Evolutionary conservation across 2,113 vertebrate species (phyloP).

Genomic region (Actenoides hombroni): DNA sequence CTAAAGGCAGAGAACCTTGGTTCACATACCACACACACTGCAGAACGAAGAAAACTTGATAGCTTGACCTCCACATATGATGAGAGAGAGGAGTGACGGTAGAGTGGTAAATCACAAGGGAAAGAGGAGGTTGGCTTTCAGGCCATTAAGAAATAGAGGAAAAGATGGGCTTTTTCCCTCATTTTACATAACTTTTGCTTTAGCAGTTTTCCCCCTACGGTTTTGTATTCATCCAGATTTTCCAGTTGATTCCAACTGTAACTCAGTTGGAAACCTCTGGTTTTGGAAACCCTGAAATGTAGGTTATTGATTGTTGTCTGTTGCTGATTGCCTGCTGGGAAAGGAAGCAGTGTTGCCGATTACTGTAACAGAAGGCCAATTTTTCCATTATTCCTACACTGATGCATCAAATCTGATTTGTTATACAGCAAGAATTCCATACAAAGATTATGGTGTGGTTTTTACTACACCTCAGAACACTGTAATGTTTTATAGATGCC

Average conservation of each 20-base stretch:
- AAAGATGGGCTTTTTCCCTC: not conserved
- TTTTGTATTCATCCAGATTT: conserved; percentile 6
- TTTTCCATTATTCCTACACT: not conserved
- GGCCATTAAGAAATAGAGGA: not conserved
- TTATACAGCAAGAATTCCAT: not conserved
- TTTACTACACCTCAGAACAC: not conserved
- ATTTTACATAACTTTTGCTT: not conserved
- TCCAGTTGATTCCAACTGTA: not conserved
- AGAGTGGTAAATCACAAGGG: not conserved
- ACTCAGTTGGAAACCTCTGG: not conserved
- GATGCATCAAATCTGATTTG: not conserved
- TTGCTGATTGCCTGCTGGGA: not conserved
- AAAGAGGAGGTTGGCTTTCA: not conserved
- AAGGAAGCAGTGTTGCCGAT: not conserved
- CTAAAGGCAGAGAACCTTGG: not conserved
- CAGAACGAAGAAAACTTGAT: not conserved
- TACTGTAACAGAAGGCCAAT: not conserved
- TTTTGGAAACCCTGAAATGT: not conserved
- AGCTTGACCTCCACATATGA: not conserved
- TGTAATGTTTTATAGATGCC: not conserved
- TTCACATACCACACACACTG: not conserved
- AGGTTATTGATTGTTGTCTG: not conserved
- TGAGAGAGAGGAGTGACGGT: not conserved
- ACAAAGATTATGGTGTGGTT: not conserved
- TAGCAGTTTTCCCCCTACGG: not conserved